phyloP scores from a whole-genome alignment of 2,797 vertebrate genomes.

The Prunella strophiata region DNA sequence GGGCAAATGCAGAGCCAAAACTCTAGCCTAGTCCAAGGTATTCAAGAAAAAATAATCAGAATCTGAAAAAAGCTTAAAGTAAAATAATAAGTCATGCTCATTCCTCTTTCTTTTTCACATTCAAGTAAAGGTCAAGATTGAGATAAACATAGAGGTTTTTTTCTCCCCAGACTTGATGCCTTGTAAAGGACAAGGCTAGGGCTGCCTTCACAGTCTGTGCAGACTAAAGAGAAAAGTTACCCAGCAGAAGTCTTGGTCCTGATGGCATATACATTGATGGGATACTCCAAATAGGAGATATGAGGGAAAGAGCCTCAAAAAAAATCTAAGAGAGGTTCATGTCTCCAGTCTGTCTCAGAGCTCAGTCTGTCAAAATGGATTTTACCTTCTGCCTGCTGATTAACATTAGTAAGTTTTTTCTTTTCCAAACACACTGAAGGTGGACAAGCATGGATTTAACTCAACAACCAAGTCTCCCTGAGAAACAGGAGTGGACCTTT shows the following conservation, averaged over 20 bases:
- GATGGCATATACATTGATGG: not conserved
- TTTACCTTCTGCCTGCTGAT: not conserved
- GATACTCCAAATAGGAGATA: not conserved
- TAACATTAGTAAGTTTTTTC: not conserved
- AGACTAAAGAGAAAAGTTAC: not conserved
- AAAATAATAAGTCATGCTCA: not conserved
- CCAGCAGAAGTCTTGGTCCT: not conserved
- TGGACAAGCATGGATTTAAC: not conserved
- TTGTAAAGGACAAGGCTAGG: not conserved
- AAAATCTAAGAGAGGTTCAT: not conserved
- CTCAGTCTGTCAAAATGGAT: not conserved
- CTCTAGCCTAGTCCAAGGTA: not conserved
- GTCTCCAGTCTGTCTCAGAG: not conserved
- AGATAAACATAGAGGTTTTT: not conserved
- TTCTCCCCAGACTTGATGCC: not conserved
- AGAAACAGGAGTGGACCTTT: not conserved
- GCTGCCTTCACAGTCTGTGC: not conserved
- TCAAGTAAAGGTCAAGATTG: not conserved
- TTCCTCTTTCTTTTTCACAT: not conserved
- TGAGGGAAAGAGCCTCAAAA: not conserved
- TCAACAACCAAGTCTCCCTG: not conserved
- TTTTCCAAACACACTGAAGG: fast-evolving
- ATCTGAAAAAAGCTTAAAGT: not conserved
- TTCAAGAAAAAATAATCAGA: not conserved
- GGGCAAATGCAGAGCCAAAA: not conserved